These are phyloP conservation scores for Aphis craccivora DNA, from an alignment of 1,140 invertebrate genomes.

Conservation along the genomic window DNA sequence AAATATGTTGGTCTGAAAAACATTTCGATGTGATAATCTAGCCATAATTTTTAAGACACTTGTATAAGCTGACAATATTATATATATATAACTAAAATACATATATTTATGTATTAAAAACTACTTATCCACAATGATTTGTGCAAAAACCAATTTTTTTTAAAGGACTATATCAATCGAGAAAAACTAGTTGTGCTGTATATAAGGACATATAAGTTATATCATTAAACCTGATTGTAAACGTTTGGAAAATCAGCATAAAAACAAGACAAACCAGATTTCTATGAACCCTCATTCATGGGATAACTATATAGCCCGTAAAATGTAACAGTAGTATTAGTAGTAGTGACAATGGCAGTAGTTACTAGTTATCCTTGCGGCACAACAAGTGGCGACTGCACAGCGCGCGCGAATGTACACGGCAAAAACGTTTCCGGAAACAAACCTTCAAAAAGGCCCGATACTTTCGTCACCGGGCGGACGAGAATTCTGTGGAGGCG, in stretches of 20 bases:
- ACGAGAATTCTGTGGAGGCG: neutral
- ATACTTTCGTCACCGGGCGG: constrained; percentile 33
- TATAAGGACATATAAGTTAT: neutral
- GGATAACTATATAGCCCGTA: neutral
- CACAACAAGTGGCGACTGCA: neutral
- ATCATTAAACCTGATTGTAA: neutral
- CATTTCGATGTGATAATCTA: neutral
- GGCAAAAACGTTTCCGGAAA: neutral
- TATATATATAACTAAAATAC: neutral
- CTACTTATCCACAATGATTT: neutral
- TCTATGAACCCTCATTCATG: neutral
- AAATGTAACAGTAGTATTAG: too few relatives aligned
- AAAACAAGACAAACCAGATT: constrained; percentile 1
- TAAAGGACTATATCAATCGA: neutral
- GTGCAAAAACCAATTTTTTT: neutral
- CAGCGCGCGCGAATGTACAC: neutral
- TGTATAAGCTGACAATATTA: neutral
- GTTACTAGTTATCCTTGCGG: constrained; percentile 5
- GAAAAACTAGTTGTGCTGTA: neutral
- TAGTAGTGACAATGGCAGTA: neutral
- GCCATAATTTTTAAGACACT: neutral
- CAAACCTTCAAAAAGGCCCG: neutral
- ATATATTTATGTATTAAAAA: neutral
- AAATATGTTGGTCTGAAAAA: neutral
- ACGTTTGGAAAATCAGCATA: neutral